A percentile compares a stretch with the other conserved stretches of the same genome.
These are phyloP conservation scores for Myiagra hebetior DNA, from an alignment of 2,113 vertebrate genomes.

Conservation along the genomic window DNA sequence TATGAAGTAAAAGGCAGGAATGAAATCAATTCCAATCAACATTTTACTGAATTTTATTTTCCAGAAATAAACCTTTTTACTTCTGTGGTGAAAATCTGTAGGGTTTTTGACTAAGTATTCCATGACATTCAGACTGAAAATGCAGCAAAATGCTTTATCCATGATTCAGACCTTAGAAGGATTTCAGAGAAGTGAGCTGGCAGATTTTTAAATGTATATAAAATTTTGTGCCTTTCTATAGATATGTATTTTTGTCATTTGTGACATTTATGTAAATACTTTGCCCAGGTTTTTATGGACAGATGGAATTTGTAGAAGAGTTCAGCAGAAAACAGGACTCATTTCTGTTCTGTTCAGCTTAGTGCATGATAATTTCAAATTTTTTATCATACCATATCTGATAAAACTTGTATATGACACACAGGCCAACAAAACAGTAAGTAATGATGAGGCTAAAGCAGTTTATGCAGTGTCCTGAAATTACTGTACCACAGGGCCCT, in stretches of 20 bases:
- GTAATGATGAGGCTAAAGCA: neutral
- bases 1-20: neutral
- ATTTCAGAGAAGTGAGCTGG: neutral
- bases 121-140: neutral
- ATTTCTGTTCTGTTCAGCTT: neutral
- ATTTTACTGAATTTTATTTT: neutral
- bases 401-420: neutral
- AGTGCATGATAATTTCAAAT: neutral
- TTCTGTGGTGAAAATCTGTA: neutral
- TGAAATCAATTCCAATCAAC: neutral
- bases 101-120: neutral
- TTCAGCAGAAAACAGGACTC: neutral
- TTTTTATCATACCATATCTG: neutral
- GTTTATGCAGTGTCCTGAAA: neutral
- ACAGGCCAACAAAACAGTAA: neutral
- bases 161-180: neutral
- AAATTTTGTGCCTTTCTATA: neutral
- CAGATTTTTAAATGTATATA: neutral
- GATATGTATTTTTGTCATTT: neutral
- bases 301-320: neutral
- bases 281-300: neutral
- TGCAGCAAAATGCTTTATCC: neutral
- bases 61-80: neutral
- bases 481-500: neutral
- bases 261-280: neutral